Base-by-base conservation (phyloP, 64 coral and sea anemone genomes). In the Dendrophyllia cribrosa region DNA sequence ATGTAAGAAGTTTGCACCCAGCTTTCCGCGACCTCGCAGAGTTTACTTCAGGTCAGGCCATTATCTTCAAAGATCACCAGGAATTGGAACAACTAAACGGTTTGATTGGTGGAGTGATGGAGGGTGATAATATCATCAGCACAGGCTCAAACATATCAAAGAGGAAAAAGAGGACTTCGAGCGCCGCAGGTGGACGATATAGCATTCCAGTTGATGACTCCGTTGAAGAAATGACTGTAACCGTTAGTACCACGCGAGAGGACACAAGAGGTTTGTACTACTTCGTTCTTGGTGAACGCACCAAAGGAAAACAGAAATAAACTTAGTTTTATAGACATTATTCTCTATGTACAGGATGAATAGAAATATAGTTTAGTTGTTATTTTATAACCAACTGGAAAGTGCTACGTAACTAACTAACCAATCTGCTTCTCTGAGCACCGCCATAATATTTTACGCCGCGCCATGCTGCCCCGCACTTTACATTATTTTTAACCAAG, bases 21-120 rank as follows among this genome's bases (percentile, higher is more conserved):
- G 64, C 60, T 24, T 95, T 95, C 58, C 66, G 85, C 50, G 87
- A 79, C 3, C 50, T 98, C 13, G 90, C 90, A 6, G 86, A 93
- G 10, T 46, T 25, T 7, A 90, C 79, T 12, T 79, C 88, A 4
- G 96, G 96, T 53, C 96, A 95, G 49, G 60, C 89, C 43, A 70
- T 98, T 22, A 58, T 13, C 15, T 79, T 98, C 3, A 60, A 56
- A 11, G 65, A 59, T 50, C 10, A 50, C 10, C 24, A 25, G 1
- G 94, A 98, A 52, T 46, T 98, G 19, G 70, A 83, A 17, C 4
- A 91, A 51, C 75, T 98, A 0, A 87, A 49, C 58, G 60, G 50
- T 14, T 68, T 90, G 67, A 98, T 91, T 7, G 80, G 87, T 22
- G 87, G 91, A 7, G 81, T 86, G 7, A 76, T 98, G 5, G 96